phyloP scores from a whole-genome alignment of 2,888 invertebrate species.

The Leucania comma region DNA sequence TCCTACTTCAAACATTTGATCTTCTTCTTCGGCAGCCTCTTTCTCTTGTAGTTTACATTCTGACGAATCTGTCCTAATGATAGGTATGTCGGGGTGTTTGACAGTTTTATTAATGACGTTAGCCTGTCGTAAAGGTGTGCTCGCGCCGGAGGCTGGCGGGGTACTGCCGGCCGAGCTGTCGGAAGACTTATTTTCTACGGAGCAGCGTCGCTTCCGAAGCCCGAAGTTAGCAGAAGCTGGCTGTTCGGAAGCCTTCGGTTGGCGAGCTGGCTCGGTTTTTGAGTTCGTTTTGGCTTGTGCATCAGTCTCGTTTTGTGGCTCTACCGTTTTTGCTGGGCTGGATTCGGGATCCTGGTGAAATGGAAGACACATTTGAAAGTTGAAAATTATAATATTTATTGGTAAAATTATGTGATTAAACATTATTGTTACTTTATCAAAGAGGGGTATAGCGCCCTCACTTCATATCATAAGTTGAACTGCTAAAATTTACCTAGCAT shows the following conservation, averaged over 20 bases:
- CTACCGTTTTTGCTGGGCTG: constrained; percentile 78
- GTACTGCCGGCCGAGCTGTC: constrained; percentile 91
- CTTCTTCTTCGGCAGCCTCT: constrained; percentile 78
- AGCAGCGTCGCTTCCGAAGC: constrained; percentile 91
- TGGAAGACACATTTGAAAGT: background rate
- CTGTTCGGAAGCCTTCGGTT: constrained; percentile 76
- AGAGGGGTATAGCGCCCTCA: too few species aligned
- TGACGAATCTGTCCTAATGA: constrained; percentile 85
- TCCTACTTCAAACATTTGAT: constrained; percentile 83
- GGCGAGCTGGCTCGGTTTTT: constrained; percentile 79
- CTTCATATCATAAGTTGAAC: too few species aligned
- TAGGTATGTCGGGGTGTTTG: constrained; percentile 85
- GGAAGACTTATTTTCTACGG: constrained; percentile 91
- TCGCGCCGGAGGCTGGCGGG: constrained; percentile 90
- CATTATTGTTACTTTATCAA: too few species aligned
- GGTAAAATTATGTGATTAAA: too few species aligned
- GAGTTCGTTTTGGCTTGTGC: constrained; percentile 82
- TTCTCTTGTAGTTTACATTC: constrained; percentile 83
- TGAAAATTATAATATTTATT: background rate
- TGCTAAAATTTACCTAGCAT: too few species aligned
- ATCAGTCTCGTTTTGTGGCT: constrained; percentile 82
- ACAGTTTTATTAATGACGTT: constrained; percentile 76
- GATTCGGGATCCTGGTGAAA: constrained; percentile 79
- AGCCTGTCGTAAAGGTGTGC: constrained; percentile 88
- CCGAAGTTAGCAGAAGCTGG: constrained; percentile 85